Base-by-base conservation (phyloP, 2,797 vertebrate species). In the Buceros bicornis region DNA sequence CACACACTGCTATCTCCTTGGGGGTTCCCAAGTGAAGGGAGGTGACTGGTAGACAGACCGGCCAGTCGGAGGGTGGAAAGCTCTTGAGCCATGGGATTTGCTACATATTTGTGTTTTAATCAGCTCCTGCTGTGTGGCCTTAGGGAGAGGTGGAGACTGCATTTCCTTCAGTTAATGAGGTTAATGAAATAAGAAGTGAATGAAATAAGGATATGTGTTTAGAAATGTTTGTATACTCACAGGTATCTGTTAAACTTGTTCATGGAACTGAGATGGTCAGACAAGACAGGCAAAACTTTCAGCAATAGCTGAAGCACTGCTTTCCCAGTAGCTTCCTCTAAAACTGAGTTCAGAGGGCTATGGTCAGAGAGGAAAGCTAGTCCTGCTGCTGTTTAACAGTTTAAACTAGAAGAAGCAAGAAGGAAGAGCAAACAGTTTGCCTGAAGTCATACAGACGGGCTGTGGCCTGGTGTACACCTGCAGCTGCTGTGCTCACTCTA, bases 261-360 rank as follows among this genome's bases (percentile, higher is more conserved):
- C 5, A 3, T 16, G 33, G 50, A 61, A 78, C n/a, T 0, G 0
- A 51, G 45, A 7, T 4, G 26, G n/a, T 53, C 61, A 43, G 40
- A 28, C 42, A 17, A 33, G 35, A 21, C 35, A 35, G 13, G 47
- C 56, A 83, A 91, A 2, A 5, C 6, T 45, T 53, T 26, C 7
- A 45, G 64, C 35, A 37, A 5, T 11, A 43, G 42, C 15, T 54
- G 60, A 31, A 56, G 54, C 26, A 10, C 67, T 54, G 15, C 54
- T 73, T 37, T 80, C 22, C 31, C 21, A 16, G 42, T 54, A 67
- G 48, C 26, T 73, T 40, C 29, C 21, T 53, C 29, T 48, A 35
- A 71, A 60, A 14, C 29, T 43, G 53, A 60, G 26, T 67, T 80
- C 15, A 85, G 48, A n/a, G 35, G 31, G 22, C 48, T 43, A 26